phyloP scores from a whole-genome alignment of 1,140 invertebrate species.

The Brachionus paranguensis region DNA sequence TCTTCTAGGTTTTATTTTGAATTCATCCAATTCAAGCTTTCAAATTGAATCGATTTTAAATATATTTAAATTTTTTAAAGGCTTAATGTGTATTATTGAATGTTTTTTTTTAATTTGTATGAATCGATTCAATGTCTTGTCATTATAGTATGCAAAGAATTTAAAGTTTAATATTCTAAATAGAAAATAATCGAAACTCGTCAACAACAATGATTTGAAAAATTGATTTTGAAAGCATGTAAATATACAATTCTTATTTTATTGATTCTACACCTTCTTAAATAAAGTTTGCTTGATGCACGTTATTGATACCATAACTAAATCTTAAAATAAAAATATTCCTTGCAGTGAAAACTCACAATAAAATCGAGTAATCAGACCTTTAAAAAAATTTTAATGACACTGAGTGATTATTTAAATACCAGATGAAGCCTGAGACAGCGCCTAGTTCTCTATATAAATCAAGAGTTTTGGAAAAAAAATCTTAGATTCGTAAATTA shows the following conservation, averaged over 20 bases:
- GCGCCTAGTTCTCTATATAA: not conserved
- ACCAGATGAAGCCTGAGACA: not conserved
- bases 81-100: not conserved
- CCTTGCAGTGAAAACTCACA: not conserved
- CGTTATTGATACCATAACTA: not conserved
- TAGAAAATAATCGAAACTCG: not conserved
- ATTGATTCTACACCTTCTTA: not conserved
- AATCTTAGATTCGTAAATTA: not conserved
- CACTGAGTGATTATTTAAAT: not conserved
- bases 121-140: not conserved
- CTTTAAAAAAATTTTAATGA: not conserved
- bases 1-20: not conserved
- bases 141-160: not conserved
- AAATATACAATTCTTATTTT: not conserved
- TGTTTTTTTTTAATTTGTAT: not conserved
- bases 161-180: not conserved
- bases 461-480: not conserved
- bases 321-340: not conserved
- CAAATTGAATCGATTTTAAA: not conserved
- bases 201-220: not conserved
- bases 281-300: not conserved
- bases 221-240: not conserved
- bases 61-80: not conserved
- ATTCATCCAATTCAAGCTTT: not conserved
- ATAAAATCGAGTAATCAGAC: not conserved